Evolutionary conservation across 2,888 invertebrate genomes (phyloP).

Genomic region (Tipula helvola): DNA sequence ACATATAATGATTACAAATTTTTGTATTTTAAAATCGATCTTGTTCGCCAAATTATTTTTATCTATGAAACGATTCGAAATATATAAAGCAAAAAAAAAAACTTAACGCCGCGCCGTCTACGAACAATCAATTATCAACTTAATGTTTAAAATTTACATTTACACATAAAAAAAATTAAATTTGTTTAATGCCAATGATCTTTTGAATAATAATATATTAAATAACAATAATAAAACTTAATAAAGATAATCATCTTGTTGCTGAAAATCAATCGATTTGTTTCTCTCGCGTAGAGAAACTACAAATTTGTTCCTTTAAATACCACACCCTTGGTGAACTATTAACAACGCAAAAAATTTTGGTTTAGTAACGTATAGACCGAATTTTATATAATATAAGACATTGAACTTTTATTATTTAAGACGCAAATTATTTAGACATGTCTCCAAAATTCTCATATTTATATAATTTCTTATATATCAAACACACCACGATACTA

Average conservation of each 20-base stretch:
- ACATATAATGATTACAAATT: neutral
- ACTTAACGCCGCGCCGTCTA: neutral
- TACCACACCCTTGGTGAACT: neutral
- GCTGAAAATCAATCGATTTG: neutral
- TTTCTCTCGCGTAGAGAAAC: neutral
- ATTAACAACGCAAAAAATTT: neutral
- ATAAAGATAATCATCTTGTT: neutral
- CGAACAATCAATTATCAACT: neutral
- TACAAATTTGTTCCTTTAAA: neutral
- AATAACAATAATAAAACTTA: neutral
- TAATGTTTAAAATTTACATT: neutral
- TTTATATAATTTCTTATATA: neutral
- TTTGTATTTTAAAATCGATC: neutral
- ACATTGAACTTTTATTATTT: neutral
- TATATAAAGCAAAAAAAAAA: neutral
- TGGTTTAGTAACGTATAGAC: neutral
- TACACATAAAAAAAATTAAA: neutral
- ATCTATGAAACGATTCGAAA: neutral
- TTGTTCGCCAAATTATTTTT: neutral
- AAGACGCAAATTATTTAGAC: neutral
- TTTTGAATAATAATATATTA: neutral
- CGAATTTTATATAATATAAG: neutral
- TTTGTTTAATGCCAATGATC: neutral
- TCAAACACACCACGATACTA: neutral
- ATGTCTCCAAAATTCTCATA: neutral